Conservation (phyloP, 2,113 vertebrate species). For the Tyto alba region DNA sequence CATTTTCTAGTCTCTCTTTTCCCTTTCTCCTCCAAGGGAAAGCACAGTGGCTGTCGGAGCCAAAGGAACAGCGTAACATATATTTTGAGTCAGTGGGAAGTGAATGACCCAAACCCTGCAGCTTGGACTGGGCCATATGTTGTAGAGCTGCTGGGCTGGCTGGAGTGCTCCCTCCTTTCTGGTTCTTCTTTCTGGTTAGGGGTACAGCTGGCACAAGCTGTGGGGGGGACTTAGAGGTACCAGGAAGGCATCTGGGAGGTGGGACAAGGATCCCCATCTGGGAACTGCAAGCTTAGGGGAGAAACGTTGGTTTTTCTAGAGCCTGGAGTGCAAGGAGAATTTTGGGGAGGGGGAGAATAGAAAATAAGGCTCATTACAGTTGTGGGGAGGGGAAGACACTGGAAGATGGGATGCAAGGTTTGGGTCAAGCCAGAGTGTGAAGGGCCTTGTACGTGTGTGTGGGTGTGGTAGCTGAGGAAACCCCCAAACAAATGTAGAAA, state of each 20-base stretch:
- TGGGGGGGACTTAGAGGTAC: neutral
- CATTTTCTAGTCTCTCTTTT: neutral
- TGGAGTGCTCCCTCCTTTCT: neutral
- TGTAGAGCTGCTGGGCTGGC: neutral
- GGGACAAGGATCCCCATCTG: neutral
- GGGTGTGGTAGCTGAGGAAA: neutral
- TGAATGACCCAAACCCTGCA: neutral
- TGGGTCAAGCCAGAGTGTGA: neutral
- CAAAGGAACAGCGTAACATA: rapidly evolving
- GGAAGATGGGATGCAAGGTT: neutral
- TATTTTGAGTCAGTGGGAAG: neutral
- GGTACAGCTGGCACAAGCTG: neutral
- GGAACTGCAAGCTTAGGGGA: neutral
- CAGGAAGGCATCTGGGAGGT: neutral
- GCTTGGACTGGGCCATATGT: rapidly evolving
- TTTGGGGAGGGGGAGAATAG: neutral
- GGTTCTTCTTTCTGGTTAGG: neutral
- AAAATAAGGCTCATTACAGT: neutral
- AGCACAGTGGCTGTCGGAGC: neutral
- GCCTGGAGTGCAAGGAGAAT: neutral
- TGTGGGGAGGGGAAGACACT: neutral
- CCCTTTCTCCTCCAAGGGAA: neutral
- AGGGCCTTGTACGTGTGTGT: neutral
- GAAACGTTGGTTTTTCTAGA: neutral
- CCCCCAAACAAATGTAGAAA: neutral